Conservation (phyloP, 2,888 invertebrate species). For the Tuberolachnus salignus region DNA sequence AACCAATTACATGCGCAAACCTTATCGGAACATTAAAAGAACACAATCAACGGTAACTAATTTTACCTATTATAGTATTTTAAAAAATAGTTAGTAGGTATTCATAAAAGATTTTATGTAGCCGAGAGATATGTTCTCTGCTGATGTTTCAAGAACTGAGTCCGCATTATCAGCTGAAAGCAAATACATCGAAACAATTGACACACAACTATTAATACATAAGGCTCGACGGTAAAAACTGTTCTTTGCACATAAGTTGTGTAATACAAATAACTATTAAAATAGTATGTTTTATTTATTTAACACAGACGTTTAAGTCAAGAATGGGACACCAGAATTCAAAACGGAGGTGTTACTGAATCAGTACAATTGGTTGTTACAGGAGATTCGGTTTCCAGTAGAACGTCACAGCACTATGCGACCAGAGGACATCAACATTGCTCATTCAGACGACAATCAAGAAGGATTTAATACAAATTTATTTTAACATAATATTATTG, state of each 20-base stretch:
- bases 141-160: conserved; percentile 47
- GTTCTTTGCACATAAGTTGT: background rate
- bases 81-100: background rate
- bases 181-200: conserved; percentile 50
- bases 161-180: conserved; percentile 46
- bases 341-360: conserved; percentile 35
- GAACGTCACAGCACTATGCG: conserved; percentile 29
- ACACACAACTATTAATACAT: conserved; percentile 45
- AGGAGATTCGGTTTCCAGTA: conserved; percentile 45
- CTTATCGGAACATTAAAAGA: conserved; percentile 33
- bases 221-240: conserved; percentile 41
- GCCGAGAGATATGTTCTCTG: conserved; percentile 41
- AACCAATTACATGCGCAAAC: conserved; percentile 27
- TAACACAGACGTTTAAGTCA: conserved; percentile 41
- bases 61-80: background rate
- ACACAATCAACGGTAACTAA: conserved; percentile 48
- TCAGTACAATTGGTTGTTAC: conserved; percentile 49
- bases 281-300: background rate
- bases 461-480: conserved; percentile 40
- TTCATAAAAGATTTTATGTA: conserved; percentile 12
- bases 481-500: background rate
- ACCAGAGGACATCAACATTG: conserved; percentile 47
- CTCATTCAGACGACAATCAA: conserved; percentile 51
- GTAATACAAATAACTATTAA: too few species aligned
- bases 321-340: conserved; percentile 44